These are phyloP conservation scores for Mythimna vitellina DNA, from an alignment of 2,888 invertebrate genomes.

Conservation along the genomic window DNA sequence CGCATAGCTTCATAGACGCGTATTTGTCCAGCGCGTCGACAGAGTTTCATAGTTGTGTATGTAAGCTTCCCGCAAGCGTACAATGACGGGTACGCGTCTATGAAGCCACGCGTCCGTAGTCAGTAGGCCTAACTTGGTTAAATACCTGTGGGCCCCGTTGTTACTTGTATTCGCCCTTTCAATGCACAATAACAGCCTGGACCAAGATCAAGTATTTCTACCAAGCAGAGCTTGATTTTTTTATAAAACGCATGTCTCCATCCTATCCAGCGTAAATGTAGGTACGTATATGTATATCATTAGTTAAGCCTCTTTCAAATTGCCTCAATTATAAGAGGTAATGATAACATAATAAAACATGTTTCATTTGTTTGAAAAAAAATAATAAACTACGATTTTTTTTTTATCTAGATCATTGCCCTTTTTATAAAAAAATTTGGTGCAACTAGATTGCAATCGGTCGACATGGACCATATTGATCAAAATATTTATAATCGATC, in stretches of 20 bases:
- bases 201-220: conserved; percentile 7
- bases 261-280: conserved; percentile 16
- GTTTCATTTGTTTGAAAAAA: conserved; percentile 21
- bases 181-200: neutral
- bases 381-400: neutral
- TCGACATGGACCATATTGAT: neutral
- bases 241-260: conserved; percentile 11
- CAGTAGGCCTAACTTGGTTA: conserved; percentile 1
- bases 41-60: too few species aligned
- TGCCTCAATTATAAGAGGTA: conserved; percentile 8
- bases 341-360: conserved; percentile 18
- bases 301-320: conserved; percentile 52
- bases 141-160: conserved; percentile 1
- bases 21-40: too few species aligned
- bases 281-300: conserved; percentile 41
- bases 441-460: conserved; percentile 2
- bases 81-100: too few species aligned
- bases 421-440: neutral
- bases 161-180: neutral
- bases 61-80: too few species aligned
- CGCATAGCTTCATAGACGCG: too few species aligned
- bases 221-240: conserved; percentile 10
- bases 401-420: neutral
- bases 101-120: too few species aligned
- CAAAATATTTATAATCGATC: neutral